phyloP scores from a whole-genome alignment of 1,140 invertebrate genomes.

The Pseudomyrmex cubaensis region DNA sequence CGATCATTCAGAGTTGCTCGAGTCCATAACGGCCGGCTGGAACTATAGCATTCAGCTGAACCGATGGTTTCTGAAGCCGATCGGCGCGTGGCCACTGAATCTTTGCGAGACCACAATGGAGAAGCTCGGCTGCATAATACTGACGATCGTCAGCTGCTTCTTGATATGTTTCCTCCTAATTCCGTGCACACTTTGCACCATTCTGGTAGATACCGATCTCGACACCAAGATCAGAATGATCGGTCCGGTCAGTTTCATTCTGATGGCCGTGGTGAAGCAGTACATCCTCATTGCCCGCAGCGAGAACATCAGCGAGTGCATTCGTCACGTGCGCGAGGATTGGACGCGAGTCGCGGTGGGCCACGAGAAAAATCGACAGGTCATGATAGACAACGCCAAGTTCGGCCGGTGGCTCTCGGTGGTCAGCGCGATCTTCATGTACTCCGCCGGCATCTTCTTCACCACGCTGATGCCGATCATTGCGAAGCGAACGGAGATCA shows the following conservation, averaged over 20 bases:
- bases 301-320: constrained; percentile 48
- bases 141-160: constrained; percentile 44
- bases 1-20: neutral
- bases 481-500: constrained; percentile 59
- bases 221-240: constrained; percentile 60
- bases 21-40: constrained; percentile 13
- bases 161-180: constrained; percentile 63
- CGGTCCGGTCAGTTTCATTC: constrained; percentile 65
- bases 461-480: constrained; percentile 77
- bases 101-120: constrained; percentile 23
- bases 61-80: constrained; percentile 63
- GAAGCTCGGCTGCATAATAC: constrained; percentile 28
- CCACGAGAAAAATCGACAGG: constrained; percentile 20
- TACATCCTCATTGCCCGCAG: constrained; percentile 53
- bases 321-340: constrained; percentile 53
- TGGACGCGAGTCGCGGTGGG: constrained; percentile 31
- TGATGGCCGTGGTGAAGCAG: constrained; percentile 63
- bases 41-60: constrained; percentile 65
- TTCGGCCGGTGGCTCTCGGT: constrained; percentile 66
- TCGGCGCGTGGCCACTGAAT: constrained; percentile 61
- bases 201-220: constrained; percentile 51
- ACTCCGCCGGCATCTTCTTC: constrained; percentile 78
- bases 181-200: constrained; percentile 53
- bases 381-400: constrained; percentile 58
- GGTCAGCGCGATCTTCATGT: constrained; percentile 74